A percentile compares a stretch with the other conserved stretches of the same genome.
Evolutionary conservation across 1,140 invertebrate genomes (phyloP).

Genomic region (Leptinotarsa lineolata): DNA sequence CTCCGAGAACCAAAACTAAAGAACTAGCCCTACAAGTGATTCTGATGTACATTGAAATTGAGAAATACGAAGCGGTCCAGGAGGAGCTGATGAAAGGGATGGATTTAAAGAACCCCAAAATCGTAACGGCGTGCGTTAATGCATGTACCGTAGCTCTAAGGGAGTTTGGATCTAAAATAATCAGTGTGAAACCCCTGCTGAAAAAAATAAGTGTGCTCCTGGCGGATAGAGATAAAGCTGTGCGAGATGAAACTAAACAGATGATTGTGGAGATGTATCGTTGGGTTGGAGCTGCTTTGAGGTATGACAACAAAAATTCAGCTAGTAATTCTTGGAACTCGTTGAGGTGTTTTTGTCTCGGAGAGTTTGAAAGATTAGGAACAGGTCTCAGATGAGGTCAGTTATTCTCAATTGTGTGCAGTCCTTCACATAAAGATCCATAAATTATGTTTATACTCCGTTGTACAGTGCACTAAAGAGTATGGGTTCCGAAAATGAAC

Average conservation of each 20-base stretch:
- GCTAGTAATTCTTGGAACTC: no score
- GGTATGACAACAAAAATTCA: conserved; percentile 33
- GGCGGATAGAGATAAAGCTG: conserved; percentile 89
- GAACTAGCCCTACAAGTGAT: conserved; percentile 87
- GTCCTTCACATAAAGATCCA: no score
- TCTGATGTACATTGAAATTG: conserved; percentile 94
- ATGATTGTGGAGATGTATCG: conserved; percentile 89
- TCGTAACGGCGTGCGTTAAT: conserved; percentile 82
- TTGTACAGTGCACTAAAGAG: no score
- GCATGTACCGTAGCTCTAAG: conserved; percentile 75
- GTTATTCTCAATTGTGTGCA: no score
- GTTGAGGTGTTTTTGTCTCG: no score
- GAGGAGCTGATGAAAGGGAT: conserved; percentile 93
- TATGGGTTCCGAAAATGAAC: no score
- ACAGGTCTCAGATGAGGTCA: no score
- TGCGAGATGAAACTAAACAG: conserved; percentile 88
- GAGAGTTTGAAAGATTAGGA: no score
- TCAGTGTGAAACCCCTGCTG: conserved; percentile 85
- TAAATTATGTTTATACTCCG: no score
- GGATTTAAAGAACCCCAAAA: conserved; percentile 95
- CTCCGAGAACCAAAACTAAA: conserved; percentile 88
- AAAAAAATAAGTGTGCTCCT: conserved; percentile 84
- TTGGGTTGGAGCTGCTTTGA: conserved; percentile 57
- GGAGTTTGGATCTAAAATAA: conserved; percentile 91
- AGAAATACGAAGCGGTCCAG: conserved; percentile 88